Evolutionary conservation across 2,797 vertebrate genomes (phyloP), one percentile per base, ranked within the genome.

Genomic region (Sphenodon punctatus): DNA sequence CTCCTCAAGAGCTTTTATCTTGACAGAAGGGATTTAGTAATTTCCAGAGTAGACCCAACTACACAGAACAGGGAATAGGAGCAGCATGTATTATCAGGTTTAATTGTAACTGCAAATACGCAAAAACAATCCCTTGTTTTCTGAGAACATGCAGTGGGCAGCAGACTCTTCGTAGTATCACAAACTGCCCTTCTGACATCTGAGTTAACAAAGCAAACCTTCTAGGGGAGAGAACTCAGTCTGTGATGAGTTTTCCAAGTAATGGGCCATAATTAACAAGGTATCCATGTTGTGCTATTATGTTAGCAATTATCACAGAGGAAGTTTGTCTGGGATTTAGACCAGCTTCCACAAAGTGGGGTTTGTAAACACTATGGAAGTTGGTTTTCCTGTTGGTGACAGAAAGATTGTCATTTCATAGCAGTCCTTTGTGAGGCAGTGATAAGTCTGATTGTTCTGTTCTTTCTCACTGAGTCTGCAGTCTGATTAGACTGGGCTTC

Each of bases 361-460:
- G 48, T 78, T 80, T 85, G 90, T 90, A 92, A 94, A 93, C 82
- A 92, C 78, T 22, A 30, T 93, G 91, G 91, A 95, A 93, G 79
- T 86, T 76, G 90, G 88, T 75, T 93, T 96, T 95, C 92, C 93
- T 94, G 88, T 85, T 80, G 91, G 77, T 89, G 91, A 91, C 73
- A 88, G n/a, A n/a, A n/a, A n/a, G 89, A 93, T 12, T 92, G 94
- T 95, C 92, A 81, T 85, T 89, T 80, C 84, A 78, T 84, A 94
- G 92, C 77, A 78, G 68, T 56, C 67, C 72, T 93, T 88, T 90
- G 73, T 90, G 78, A 4, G 45, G 61, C 82, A 82, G 39, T 42
- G 32, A 77, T 88, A 80, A 48, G 84, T 45, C 48, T 78, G 85
- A 89, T 88, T 85, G 65, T 87, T 89, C 82, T 85, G 80, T 86